A percentile compares a stretch with the other conserved stretches of the same genome.
These are phyloP conservation scores for Plemyria rubiginata DNA, from an alignment of 2,888 invertebrate genomes.

Conservation along the genomic window DNA sequence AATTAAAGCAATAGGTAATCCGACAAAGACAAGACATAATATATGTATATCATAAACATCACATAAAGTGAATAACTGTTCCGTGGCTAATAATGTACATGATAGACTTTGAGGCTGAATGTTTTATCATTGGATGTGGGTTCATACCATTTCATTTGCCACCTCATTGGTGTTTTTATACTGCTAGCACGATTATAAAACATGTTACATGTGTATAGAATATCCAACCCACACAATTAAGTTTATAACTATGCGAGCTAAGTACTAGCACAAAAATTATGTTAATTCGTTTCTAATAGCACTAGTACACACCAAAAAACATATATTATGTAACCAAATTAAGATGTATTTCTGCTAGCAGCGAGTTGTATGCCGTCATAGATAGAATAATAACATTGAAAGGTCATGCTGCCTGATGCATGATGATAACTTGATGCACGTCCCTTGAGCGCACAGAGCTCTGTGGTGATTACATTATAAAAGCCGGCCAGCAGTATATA, in stretches of 20 bases:
- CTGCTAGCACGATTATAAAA: slow-evolving; percentile 9
- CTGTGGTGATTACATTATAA: background rate
- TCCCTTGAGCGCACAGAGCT: slow-evolving; percentile 1
- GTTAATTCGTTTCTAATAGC: slow-evolving; percentile 47
- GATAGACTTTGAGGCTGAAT: no score
- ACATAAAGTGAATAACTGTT: slow-evolving; percentile 10
- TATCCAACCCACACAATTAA: slow-evolving; percentile 11
- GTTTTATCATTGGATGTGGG: no score
- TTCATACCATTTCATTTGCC: slow-evolving; percentile 18
- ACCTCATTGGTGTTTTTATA: slow-evolving; percentile 17
- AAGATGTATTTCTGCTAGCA: slow-evolving; percentile 43
- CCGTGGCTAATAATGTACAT: slow-evolving; percentile 11
- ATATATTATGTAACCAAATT: slow-evolving; percentile 32
- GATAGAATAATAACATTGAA: slow-evolving; percentile 32
- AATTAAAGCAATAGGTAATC: no score
- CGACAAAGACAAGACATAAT: background rate
- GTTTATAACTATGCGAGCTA: slow-evolving; percentile 8
- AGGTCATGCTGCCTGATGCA: slow-evolving; percentile 37
- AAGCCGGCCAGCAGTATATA: background rate
- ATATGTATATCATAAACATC: slow-evolving; percentile 2
- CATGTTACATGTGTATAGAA: slow-evolving; percentile 1
- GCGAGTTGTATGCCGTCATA: slow-evolving; percentile 48
- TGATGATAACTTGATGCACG: slow-evolving; percentile 34
- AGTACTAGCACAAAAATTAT: slow-evolving; percentile 22
- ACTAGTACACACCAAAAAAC: slow-evolving; percentile 36